Conservation (phyloP, 2,113 vertebrate genomes). For the Hippocampus abdominalis region DNA sequence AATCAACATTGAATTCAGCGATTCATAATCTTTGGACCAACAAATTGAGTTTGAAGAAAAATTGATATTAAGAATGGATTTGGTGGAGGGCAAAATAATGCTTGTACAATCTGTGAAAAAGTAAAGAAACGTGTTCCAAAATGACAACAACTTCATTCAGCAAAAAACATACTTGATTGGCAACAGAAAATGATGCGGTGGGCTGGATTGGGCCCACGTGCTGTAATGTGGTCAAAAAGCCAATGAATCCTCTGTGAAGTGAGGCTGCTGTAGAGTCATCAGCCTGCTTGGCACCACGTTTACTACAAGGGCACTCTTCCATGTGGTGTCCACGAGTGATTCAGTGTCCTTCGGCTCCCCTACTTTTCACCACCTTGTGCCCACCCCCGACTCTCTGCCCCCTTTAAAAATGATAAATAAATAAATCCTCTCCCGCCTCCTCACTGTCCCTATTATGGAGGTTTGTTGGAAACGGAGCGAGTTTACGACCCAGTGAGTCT, state of each 20-base stretch:
- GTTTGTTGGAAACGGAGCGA: constrained; percentile 53
- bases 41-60: no score
- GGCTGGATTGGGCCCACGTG: not conserved
- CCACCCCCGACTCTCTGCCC: constrained; percentile 1
- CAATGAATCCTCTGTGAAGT: not conserved
- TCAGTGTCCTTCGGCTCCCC: constrained; percentile 23
- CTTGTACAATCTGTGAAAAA: not conserved
- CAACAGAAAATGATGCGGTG: not conserved
- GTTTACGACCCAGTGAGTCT: constrained; percentile 63
- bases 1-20: no score
- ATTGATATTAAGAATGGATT: no score
- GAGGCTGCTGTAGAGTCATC: constrained; percentile 29
- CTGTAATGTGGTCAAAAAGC: not conserved
- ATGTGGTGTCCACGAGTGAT: constrained; percentile 44
- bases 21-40: no score
- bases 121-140: not conserved
- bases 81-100: constrained; percentile 14
- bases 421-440: not conserved
- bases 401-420: not conserved
- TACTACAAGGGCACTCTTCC: constrained; percentile 55
- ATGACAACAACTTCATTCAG: not conserved
- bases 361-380: constrained; percentile 30
- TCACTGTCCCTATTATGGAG: constrained; percentile 35
- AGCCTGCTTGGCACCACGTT: constrained; percentile 48
- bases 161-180: not conserved